phyloP scores from a whole-genome alignment of 2,888 invertebrate genomes.

The Zeuzera pyrina region DNA sequence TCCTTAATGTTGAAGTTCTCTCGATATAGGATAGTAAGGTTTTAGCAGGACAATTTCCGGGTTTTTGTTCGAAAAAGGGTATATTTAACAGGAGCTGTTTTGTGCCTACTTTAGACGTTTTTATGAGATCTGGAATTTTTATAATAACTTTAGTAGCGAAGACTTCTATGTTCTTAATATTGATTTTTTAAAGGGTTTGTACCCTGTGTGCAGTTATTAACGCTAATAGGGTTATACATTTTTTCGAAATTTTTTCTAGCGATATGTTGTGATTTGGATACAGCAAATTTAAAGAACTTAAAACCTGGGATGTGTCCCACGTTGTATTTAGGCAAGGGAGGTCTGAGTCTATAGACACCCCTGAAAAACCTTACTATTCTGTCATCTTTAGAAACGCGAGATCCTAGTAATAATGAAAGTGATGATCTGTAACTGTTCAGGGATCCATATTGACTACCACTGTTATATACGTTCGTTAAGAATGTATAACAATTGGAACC shows the following conservation, averaged over 20 bases:
- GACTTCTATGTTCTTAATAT: background rate
- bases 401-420: too few relatives aligned
- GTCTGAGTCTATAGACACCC: constrained; percentile 7
- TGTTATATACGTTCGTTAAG: too few relatives aligned
- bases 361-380: constrained; percentile 7
- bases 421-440: constrained; percentile 5
- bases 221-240: constrained; percentile 3
- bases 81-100: constrained; percentile 1
- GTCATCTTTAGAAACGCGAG: constrained; percentile 3
- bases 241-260: constrained; percentile 5
- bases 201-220: constrained; percentile 5
- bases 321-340: constrained; percentile 5
- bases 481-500: background rate
- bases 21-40: background rate
- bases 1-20: background rate
- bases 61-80: background rate
- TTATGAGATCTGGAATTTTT: constrained; percentile 4
- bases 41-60: background rate
- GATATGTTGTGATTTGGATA: constrained; percentile 4
- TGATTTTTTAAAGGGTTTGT: constrained; percentile 4
- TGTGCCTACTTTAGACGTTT: constrained; percentile 1
- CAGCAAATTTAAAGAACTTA: background rate
- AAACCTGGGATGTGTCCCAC: constrained; percentile 6
- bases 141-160: too few relatives aligned
- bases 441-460: constrained; percentile 3